phyloP scores from a whole-genome alignment of 1,140 invertebrate genomes.

The Condylostylus longicornis region DNA sequence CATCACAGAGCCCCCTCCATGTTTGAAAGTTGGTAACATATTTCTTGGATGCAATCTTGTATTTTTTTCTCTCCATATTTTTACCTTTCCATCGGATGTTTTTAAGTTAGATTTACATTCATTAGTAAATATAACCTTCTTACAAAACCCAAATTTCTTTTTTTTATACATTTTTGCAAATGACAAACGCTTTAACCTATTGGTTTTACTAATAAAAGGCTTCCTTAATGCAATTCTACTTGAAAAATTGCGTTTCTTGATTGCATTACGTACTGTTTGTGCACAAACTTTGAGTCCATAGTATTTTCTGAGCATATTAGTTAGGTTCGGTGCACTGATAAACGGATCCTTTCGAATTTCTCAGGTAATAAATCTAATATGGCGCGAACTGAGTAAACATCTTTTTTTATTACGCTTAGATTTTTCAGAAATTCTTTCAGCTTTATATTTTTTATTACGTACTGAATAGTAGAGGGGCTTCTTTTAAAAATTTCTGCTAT shows the following conservation, averaged over 20 bases:
- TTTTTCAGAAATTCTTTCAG: too few relatives aligned
- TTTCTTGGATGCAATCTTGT: slow-evolving; percentile 12
- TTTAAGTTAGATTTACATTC: slow-evolving; percentile 19
- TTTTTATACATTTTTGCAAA: slow-evolving; percentile 13
- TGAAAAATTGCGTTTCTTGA: slow-evolving; percentile 1
- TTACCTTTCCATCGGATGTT: slow-evolving; percentile 7
- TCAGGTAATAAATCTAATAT: too few relatives aligned
- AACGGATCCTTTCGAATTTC: too few relatives aligned
- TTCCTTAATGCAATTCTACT: slow-evolving; percentile 9
- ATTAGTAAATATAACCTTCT: slow-evolving; percentile 16
- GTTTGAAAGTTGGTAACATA: slow-evolving; percentile 25
- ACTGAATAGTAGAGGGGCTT: too few relatives aligned
- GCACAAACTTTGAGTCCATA: too few relatives aligned
- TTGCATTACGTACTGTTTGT: slow-evolving; percentile 4
- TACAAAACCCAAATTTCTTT: slow-evolving; percentile 8
- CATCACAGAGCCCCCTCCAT: slow-evolving; percentile 23
- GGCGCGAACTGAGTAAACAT: too few relatives aligned
- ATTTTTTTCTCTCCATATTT: slow-evolving; percentile 11
- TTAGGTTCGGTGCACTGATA: too few relatives aligned
- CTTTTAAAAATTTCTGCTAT: too few relatives aligned
- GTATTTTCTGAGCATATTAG: too few relatives aligned
- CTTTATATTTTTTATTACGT: too few relatives aligned
- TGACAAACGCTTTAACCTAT: slow-evolving; percentile 10
- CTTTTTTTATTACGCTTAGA: too few relatives aligned
- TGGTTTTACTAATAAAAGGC: slow-evolving; percentile 9